Percentiles rank a stretch among this genome's conserved stretches.
Conservation (phyloP, 2,888 invertebrate genomes). For the Bruchidius siliquastri region DNA sequence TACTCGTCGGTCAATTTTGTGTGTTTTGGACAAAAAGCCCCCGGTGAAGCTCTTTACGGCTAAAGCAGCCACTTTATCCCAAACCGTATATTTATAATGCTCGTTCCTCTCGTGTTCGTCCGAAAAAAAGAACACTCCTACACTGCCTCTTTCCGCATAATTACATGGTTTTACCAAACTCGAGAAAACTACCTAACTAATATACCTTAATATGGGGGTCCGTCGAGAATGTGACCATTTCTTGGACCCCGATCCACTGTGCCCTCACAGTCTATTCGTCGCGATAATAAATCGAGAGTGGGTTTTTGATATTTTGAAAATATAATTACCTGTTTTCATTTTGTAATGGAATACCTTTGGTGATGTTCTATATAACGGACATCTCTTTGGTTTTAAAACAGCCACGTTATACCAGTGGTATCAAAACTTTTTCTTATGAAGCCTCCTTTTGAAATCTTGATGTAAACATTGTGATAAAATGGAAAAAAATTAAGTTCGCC, state of each 20-base stretch:
- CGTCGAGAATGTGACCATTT: conserved; percentile 33
- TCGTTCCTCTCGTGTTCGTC: neutral
- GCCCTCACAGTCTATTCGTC: conserved; percentile 41
- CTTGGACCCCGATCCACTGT: conserved; percentile 1
- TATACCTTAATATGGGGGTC: conserved; percentile 43
- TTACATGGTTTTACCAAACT: conserved; percentile 46
- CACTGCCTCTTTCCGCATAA: conserved; percentile 27
- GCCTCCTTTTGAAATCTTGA: too few relatives aligned
- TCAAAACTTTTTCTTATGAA: neutral
- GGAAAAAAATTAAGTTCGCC: too few relatives aligned
- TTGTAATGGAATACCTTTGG: conserved; percentile 42
- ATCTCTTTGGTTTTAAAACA: neutral
- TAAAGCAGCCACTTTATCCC: neutral
- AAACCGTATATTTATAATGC: neutral
- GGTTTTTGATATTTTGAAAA: conserved; percentile 48
- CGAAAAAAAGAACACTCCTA: neutral
- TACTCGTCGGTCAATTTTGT: too few relatives aligned
- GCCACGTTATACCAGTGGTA: neutral
- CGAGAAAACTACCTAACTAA: conserved; percentile 48
- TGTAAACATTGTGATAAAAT: too few relatives aligned
- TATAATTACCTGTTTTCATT: conserved; percentile 46
- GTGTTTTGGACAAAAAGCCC: neutral
- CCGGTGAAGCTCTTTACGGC: neutral
- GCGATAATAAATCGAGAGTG: conserved; percentile 55
- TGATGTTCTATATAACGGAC: conserved; percentile 15